Evolutionary conservation across 64 coral and sea anemone genomes (phyloP), one percentile per base, ranked within the genome.

Genomic region (Stylophora pistillata): DNA sequence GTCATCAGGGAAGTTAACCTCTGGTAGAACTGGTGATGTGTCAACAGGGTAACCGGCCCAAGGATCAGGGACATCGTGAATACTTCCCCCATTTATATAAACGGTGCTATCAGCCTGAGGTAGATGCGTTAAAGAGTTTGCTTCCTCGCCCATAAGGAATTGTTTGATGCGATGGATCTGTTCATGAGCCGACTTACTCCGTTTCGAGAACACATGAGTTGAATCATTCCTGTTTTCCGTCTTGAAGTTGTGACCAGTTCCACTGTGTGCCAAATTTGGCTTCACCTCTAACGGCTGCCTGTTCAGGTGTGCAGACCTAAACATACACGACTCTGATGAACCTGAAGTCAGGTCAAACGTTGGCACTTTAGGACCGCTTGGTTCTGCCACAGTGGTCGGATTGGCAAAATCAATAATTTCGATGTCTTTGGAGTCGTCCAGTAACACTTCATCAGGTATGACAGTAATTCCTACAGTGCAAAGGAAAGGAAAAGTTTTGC

Each of bases 281-380:
- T 84, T 84, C 62, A 69, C 60, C 23, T 84, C 80, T 13, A 70
- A 60, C 10, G 80, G 37, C 12, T 60, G 69, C 21, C 23, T 68
- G 80, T 68, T 69, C 62, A 66, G 33, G 18, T 68, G 60, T 6
- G 16, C 13, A 28, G 80, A 84, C 21, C 62, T 33, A 34, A 84
- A 84, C 80, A 84, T 84, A 21, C 80, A 84, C 61, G 80, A 84
- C 31, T 84, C 60, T 53, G 80, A 68, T 54, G 80, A 37, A 18
- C 30, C 56, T 60, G 78, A 4, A 23, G 78, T 14, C 32, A 53
- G 60, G 27, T 18, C 32, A 84, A 84, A n/a, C 20, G 80, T 26
- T 23, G 80, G 60, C 34, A 70, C 21, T 2, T 69, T 12, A 21
- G 33, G 31, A 11, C 27, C 79, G 28, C 53, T 70, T 2, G 16